Evolutionary conservation across 1,140 invertebrate species (phyloP).

Genomic region (Meloidogyne exigua): DNA sequence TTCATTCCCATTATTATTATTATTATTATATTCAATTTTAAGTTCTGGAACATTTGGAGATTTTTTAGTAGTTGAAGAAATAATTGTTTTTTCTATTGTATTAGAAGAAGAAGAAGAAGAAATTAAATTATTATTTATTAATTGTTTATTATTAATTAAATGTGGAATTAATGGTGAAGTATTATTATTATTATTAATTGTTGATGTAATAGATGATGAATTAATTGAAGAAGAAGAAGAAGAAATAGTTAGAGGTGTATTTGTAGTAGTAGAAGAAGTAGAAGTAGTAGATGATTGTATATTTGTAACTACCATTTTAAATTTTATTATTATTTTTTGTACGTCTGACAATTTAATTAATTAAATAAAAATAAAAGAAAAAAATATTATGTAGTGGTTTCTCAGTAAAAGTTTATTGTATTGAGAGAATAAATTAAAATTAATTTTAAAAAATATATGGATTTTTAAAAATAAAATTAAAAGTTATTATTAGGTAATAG

Average conservation of each 20-base stretch:
- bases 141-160: no score
- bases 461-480: background rate
- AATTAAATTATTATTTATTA: background rate
- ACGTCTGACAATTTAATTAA: background rate
- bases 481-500: no score
- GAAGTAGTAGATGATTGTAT: background rate
- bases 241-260: background rate
- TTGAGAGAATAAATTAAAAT: background rate
- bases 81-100: background rate
- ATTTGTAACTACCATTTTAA: background rate
- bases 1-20: background rate
- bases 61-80: background rate
- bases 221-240: background rate
- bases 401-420: no score
- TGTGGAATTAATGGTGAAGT: background rate
- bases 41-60: conserved; percentile 24
- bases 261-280: background rate
- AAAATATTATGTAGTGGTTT: no score
- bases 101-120: background rate
- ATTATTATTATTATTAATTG: background rate
- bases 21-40: conserved; percentile 17
- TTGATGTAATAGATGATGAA: background rate
- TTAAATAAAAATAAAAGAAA: background rate
- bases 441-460: background rate
- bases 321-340: background rate